Base-by-base conservation (phyloP, 2,888 invertebrate species). In the Dromius quadrimaculatus region DNA sequence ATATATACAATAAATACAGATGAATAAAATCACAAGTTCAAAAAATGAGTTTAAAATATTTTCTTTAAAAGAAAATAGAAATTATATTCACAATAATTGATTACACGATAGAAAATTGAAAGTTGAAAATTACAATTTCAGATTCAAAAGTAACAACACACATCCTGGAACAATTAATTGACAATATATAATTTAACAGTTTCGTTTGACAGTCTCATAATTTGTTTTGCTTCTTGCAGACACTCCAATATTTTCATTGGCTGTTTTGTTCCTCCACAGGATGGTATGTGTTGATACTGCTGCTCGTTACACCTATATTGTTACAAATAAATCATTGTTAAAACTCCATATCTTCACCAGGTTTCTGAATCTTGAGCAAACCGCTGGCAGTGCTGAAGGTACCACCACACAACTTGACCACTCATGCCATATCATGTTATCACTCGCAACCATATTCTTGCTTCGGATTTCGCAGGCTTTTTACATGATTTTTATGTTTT, bases 291-390 rank as follows among this genome's bases (percentile, higher is more conserved):
- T 71, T 65, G 74, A 71, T 38, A 72, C 62, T 65, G 73, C 70
- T 73, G 57, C 47, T 72, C 72, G 72, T 72, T 74, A 74, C 65
- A 74, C 74, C 74, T 74, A 74, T 41, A 74, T 74, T 73, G 62
- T 74, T 74, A 73, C 73, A 74, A 74, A 74, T 72, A 73, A 71
- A 72, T n/a, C 66, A 69, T 11, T 59, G 68, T 68, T 68, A 68
- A 68, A 68, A 43, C 59, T 54, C 38, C 54, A 32, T 64, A 19
- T 68, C 68, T 68, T 68, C 68, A 59, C 28, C 15, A 59, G 54
- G 6, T 34, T 36, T 54, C 54, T 59, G 66, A 15, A 36, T 54
- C 66, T 50, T 41, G 38, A 11, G 38, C 62, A 62, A 20, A 20
- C 34, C 41, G 54, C 57, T 57, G 54, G 66, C 57, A 54, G 54